Percentiles rank a stretch among this genome's conserved stretches.
These are phyloP conservation scores for Zaprionus ornatus DNA, from an alignment of 1,140 invertebrate species.

Conservation along the genomic window DNA sequence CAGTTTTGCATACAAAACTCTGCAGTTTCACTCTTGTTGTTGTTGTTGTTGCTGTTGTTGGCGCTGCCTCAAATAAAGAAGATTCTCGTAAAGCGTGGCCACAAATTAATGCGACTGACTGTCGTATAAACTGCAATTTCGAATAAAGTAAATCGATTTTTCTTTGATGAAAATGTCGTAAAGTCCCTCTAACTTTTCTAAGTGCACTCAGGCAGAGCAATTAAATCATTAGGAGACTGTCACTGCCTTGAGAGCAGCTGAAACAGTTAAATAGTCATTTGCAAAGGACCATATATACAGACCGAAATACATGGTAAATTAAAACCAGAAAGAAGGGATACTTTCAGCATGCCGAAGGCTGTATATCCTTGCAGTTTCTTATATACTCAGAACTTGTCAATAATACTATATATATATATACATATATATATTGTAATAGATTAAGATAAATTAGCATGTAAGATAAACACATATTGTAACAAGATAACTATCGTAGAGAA, in stretches of 20 bases:
- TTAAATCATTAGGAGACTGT: background rate
- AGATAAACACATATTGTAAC: too few relatives aligned
- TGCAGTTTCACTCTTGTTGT: background rate
- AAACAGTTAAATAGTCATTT: background rate
- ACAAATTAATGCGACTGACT: background rate
- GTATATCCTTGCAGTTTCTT: too few relatives aligned
- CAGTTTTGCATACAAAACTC: slow-evolving; percentile 17
- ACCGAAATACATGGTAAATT: background rate
- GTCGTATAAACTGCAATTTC: background rate
- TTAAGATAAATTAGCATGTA: too few relatives aligned
- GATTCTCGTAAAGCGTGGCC: background rate
- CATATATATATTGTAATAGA: too few relatives aligned
- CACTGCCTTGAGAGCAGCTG: background rate
- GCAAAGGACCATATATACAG: background rate
- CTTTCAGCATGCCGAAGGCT: too few relatives aligned
- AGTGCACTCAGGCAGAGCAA: background rate
- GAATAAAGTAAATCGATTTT: background rate
- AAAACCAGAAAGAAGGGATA: too few relatives aligned
- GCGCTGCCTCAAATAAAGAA: background rate
- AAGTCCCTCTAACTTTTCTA: background rate
- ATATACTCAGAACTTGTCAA: too few relatives aligned
- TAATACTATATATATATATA: too few relatives aligned
- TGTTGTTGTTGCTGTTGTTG: too few relatives aligned
- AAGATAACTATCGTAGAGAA: too few relatives aligned
- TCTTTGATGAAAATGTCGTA: background rate